phyloP scores from a whole-genome alignment of 2,888 invertebrate genomes.

The Coenonympha glycerion region DNA sequence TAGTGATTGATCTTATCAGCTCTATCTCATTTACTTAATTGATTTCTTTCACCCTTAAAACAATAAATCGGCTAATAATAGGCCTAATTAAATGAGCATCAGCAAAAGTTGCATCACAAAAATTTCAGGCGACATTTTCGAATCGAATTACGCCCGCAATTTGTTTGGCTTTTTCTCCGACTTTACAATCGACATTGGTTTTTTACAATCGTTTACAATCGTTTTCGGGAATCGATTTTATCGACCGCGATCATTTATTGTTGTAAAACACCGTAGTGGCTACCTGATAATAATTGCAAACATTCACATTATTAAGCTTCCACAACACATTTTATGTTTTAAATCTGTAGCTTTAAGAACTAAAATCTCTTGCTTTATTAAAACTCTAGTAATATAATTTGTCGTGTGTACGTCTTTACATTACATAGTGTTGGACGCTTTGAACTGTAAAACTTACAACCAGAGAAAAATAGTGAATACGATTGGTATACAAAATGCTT shows the following conservation, averaged over 20 bases:
- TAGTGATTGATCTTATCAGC: background rate
- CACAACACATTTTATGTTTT: background rate
- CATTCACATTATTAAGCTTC: background rate
- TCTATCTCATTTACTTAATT: slow-evolving; percentile 1
- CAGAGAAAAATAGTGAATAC: background rate
- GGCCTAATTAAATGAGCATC: slow-evolving; percentile 9
- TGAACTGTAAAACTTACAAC: background rate
- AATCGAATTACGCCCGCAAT: slow-evolving; percentile 11
- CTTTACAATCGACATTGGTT: slow-evolving; percentile 22
- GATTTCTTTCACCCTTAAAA: background rate
- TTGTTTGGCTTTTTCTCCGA: slow-evolving; percentile 9
- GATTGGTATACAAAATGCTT: no score
- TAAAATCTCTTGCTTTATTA: background rate
- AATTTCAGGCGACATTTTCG: slow-evolving; percentile 7
- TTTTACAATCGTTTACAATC: slow-evolving; percentile 34
- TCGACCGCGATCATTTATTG: slow-evolving; percentile 7
- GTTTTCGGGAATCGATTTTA: slow-evolving; percentile 38
- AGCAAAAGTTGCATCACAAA: slow-evolving; percentile 11
- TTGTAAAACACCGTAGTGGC: slow-evolving; percentile 22
- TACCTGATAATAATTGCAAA: slow-evolving; percentile 18
- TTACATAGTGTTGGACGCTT: background rate
- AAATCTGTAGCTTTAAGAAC: background rate
- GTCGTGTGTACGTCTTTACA: background rate
- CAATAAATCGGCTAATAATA: slow-evolving; percentile 3
- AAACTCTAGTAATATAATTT: background rate